Evolutionary conservation across 2,797 vertebrate genomes (phyloP).

Genomic region (Neolamprologus multifasciatus): DNA sequence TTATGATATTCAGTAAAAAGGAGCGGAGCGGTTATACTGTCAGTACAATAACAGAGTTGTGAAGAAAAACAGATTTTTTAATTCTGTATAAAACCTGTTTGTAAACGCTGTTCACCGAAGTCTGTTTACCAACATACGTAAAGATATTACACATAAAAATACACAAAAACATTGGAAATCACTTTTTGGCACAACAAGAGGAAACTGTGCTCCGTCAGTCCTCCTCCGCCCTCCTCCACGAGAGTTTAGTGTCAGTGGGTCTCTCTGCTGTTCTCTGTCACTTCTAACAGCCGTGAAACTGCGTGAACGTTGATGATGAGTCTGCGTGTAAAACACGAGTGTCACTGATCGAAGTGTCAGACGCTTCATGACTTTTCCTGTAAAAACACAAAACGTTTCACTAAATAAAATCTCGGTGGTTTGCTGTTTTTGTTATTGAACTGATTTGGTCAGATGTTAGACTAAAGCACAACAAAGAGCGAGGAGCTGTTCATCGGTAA

Average conservation of each 20-base stretch:
- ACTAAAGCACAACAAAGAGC: neutral
- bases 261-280: neutral
- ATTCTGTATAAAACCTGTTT: neutral
- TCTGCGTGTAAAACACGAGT: neutral
- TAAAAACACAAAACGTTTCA: neutral
- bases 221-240: neutral
- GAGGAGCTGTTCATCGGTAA: neutral
- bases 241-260: neutral
- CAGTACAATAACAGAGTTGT: rapidly evolving
- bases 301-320: too few relatives aligned
- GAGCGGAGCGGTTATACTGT: rapidly evolving
- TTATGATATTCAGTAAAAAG: neutral
- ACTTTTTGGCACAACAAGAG: neutral
- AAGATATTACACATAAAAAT: neutral
- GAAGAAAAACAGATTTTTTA: rapidly evolving
- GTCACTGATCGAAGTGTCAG: too few relatives aligned
- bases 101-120: rapidly evolving
- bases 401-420: neutral
- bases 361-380: neutral
- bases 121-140: rapidly evolving
- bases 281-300: neutral
- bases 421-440: neutral
- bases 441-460: rapidly evolving
- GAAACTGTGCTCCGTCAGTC: neutral
- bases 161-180: neutral